phyloP scores from a whole-genome alignment of 2,113 vertebrate species.

The Tachycineta bicolor region DNA sequence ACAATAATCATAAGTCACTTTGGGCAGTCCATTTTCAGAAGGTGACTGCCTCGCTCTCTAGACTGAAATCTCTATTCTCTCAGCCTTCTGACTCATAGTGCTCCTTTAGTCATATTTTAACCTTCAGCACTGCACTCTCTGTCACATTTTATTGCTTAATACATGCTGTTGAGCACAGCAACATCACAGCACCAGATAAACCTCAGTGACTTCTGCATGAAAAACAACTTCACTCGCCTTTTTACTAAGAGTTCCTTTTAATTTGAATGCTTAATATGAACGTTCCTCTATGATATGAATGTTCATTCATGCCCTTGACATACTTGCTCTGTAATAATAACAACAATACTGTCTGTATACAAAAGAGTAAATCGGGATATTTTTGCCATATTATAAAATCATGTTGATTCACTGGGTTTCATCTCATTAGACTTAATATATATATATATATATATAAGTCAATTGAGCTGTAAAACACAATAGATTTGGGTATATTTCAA shows the following conservation, averaged over 20 bases:
- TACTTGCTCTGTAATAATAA: not conserved
- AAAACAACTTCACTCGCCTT: not conserved
- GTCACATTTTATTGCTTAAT: conserved; percentile 42
- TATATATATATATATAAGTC: not conserved
- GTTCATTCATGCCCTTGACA: not conserved
- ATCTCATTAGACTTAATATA: not conserved
- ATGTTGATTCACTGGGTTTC: not conserved
- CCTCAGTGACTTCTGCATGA: not conserved
- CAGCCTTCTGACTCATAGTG: conserved; percentile 55
- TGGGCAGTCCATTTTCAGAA: conserved; percentile 7
- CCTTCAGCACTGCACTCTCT: conserved; percentile 27
- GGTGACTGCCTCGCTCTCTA: conserved; percentile 10
- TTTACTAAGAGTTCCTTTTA: not conserved
- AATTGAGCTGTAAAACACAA: not conserved
- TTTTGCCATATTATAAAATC: not conserved
- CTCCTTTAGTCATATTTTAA: conserved; percentile 59
- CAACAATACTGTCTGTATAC: not conserved
- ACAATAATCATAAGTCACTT: conserved; percentile 21
- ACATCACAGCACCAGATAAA: not conserved
- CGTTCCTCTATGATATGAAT: not conserved
- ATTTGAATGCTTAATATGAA: not conserved
- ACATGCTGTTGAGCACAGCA: not conserved
- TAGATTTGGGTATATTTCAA: not conserved
- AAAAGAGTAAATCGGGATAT: not conserved
- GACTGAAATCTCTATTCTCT: conserved; percentile 38